Evolutionary conservation across 2,888 invertebrate species (phyloP).

Genomic region (Crematogaster levior): DNA sequence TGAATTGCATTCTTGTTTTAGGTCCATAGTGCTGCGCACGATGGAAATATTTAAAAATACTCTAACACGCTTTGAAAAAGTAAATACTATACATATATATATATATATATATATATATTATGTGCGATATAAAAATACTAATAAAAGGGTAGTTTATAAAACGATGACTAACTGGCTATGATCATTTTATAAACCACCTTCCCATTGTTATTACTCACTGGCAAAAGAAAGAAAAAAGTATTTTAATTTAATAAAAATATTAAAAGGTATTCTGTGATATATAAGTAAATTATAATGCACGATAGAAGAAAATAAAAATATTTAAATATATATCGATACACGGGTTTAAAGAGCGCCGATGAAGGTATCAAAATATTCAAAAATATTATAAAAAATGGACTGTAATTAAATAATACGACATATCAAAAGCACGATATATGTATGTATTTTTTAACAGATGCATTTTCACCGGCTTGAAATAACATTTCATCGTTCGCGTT

Average conservation of each 20-base stretch:
- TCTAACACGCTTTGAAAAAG: conserved; percentile 13
- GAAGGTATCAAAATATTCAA: background rate
- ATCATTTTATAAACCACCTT: too few species aligned
- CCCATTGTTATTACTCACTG: too few species aligned
- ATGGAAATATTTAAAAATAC: conserved; percentile 29
- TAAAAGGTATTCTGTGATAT: background rate
- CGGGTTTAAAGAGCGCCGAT: background rate
- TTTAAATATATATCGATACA: conserved; percentile 10
- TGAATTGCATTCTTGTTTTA: conserved; percentile 22
- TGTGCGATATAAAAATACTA: background rate
- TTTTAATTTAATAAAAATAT: too few species aligned
- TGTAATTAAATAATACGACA: conserved; percentile 11
- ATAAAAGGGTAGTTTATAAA: too few species aligned
- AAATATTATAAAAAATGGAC: background rate
- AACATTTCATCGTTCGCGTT: conserved; percentile 37
- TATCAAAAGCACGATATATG: conserved; percentile 1
- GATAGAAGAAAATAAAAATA: conserved; percentile 3
- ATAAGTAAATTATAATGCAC: background rate
- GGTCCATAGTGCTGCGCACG: background rate
- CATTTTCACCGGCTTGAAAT: conserved; percentile 41
- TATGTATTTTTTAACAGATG: conserved; percentile 29
- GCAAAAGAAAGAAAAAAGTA: too few species aligned
- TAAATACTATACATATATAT: background rate
- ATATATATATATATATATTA: background rate
- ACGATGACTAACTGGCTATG: too few species aligned